These are phyloP conservation scores for Rhodeus uyekii DNA, from an alignment of 2,797 vertebrate genomes.

Conservation along the genomic window DNA sequence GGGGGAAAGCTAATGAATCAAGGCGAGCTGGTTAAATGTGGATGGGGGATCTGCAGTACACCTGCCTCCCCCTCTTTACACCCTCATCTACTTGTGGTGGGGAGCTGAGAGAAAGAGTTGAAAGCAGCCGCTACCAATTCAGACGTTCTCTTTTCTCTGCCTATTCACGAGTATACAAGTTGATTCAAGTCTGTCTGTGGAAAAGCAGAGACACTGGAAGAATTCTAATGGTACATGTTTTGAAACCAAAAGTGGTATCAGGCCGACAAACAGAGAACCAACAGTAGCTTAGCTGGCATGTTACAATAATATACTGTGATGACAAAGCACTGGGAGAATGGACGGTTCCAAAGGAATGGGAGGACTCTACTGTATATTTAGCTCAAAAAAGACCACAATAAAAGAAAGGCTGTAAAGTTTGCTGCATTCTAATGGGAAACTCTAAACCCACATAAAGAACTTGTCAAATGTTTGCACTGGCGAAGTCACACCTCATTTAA, in stretches of 20 bases:
- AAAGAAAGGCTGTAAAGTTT: constrained; percentile 10
- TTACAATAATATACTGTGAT: not conserved
- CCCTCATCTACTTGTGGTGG: constrained; percentile 7
- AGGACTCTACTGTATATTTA: constrained; percentile 28
- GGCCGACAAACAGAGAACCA: not conserved
- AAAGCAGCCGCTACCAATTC: constrained; percentile 23
- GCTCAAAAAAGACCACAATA: constrained; percentile 18
- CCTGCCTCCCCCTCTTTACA: constrained; percentile 35
- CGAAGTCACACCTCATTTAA: constrained; percentile 23
- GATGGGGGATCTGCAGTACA: constrained; percentile 19
- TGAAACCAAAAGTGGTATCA: constrained; percentile 29
- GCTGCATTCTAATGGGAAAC: constrained; percentile 16
- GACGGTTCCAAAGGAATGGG: constrained; percentile 4
- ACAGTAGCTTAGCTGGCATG: constrained; percentile 22
- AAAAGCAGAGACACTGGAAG: constrained; percentile 26
- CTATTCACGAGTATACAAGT: constrained; percentile 30
- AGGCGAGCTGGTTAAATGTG: constrained; percentile 66
- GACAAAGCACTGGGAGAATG: constrained; percentile 34
- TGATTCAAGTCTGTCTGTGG: constrained; percentile 22
- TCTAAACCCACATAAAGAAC: constrained; percentile 6
- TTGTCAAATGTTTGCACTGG: constrained; percentile 25
- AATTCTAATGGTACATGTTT: constrained; percentile 37
- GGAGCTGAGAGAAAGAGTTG: constrained; percentile 2
- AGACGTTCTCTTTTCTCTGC: constrained; percentile 17
- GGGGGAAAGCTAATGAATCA: constrained; percentile 69